A percentile compares a stretch with the other conserved stretches of the same genome.
phyloP scores from a whole-genome alignment of 2,113 vertebrate genomes.

The Galbula dea region DNA sequence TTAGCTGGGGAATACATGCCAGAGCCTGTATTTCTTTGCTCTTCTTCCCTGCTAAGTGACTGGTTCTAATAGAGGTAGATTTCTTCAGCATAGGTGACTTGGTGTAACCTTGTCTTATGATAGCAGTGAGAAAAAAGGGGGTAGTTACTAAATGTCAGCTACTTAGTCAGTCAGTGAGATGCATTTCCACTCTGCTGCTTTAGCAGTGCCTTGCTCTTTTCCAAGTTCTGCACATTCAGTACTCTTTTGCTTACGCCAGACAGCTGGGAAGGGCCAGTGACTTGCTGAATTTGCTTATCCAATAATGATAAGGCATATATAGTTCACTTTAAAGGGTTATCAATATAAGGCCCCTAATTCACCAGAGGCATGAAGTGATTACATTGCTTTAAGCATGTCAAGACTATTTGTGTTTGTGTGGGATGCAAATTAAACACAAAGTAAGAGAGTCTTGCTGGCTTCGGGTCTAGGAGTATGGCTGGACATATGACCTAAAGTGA shows the following conservation, averaged over 20 bases:
- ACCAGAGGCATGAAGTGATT: neutral
- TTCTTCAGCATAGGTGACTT: neutral
- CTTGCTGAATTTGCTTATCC: neutral
- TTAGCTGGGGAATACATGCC: neutral
- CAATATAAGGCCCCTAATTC: neutral
- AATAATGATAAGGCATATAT: neutral
- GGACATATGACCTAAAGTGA: rapidly evolving
- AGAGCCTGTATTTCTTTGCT: neutral
- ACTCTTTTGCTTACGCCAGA: neutral
- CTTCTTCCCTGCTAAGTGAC: neutral
- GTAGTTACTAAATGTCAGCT: neutral
- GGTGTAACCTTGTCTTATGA: neutral
- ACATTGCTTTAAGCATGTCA: neutral
- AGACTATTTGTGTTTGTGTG: neutral
- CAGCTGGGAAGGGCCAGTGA: neutral
- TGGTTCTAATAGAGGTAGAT: neutral
- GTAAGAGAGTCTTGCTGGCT: neutral
- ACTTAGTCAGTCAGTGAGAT: neutral
- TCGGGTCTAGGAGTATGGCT: neutral
- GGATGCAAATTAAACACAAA: neutral
- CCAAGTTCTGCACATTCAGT: neutral
- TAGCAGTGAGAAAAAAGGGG: neutral
- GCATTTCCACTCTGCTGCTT: neutral
- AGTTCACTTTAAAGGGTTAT: neutral
- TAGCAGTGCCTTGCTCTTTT: neutral